Evolutionary conservation across 2,113 vertebrate genomes (phyloP).

Genomic region (Pseudorhombus dupliciocellatus): DNA sequence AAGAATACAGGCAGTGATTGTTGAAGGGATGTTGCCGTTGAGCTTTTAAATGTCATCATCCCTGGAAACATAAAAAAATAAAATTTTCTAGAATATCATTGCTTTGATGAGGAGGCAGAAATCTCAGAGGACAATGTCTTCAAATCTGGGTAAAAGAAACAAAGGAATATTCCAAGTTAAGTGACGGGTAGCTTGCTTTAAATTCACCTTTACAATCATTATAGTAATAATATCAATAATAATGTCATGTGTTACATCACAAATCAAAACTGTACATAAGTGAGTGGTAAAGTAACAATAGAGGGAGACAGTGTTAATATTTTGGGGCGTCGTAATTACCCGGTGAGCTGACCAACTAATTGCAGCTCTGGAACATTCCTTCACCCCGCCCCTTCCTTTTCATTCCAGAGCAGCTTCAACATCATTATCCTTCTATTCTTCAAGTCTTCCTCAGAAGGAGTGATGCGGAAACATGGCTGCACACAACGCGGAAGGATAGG

Average conservation of each 20-base stretch:
- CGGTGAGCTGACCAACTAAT: conserved; percentile 31
- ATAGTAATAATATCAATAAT: background rate
- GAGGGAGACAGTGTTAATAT: conserved; percentile 26
- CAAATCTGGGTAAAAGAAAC: background rate
- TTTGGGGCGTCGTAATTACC: conserved; percentile 26
- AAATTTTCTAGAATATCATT: background rate
- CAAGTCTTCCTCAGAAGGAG: background rate
- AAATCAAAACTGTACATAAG: conserved; percentile 20
- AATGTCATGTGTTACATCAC: background rate
- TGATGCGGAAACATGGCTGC: conserved; percentile 10
- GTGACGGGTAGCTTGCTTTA: background rate
- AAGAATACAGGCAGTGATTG: background rate
- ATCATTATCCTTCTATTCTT: conserved; percentile 3
- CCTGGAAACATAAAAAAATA: too few relatives aligned
- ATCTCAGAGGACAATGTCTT: background rate
- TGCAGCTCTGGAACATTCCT: conserved; percentile 28
- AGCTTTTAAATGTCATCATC: background rate
- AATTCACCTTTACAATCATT: too few relatives aligned
- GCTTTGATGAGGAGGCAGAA: background rate
- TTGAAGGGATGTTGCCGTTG: background rate
- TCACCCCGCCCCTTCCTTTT: background rate
- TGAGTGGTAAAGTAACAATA: conserved; percentile 40
- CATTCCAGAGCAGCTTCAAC: background rate
- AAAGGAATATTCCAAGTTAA: background rate
- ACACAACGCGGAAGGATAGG: conserved; percentile 1